Conservation (phyloP, 2,888 invertebrate species). For the Harpagoxenus sublaevis region DNA sequence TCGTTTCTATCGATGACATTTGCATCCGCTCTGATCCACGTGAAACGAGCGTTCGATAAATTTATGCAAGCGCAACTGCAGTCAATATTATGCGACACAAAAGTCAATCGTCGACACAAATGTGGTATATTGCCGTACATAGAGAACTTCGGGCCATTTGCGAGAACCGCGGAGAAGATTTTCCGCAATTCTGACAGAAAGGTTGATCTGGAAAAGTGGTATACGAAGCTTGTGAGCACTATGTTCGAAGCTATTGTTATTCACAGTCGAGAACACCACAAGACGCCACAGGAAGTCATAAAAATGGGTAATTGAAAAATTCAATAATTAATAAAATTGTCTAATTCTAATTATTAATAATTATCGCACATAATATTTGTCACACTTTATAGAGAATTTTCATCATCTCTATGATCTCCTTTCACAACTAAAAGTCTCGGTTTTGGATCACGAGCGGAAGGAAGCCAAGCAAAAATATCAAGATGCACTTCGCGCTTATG, state of each 20-base stretch:
- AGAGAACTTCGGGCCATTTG: constrained; percentile 95
- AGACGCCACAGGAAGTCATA: constrained; percentile 96
- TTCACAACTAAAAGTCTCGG: constrained; percentile 95
- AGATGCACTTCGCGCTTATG: constrained; percentile 96
- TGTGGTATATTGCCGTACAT: constrained; percentile 97
- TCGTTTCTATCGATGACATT: constrained; percentile 96
- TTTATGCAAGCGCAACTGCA: constrained; percentile 95
- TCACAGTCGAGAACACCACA: constrained; percentile 94
- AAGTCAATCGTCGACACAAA: constrained; percentile 91
- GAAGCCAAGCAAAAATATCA: constrained; percentile 96
- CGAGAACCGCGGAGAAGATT: constrained; percentile 94
- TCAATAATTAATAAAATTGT: background rate
- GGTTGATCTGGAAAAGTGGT: constrained; percentile 97
- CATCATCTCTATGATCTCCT: constrained; percentile 96
- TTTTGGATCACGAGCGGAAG: constrained; percentile 95
- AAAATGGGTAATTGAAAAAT: constrained; percentile 90
- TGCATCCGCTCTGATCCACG: constrained; percentile 94
- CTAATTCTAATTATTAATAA: background rate
- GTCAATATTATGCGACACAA: constrained; percentile 92
- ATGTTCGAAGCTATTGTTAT: constrained; percentile 94
- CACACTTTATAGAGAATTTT: constrained; percentile 93
- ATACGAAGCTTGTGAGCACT: constrained; percentile 92
- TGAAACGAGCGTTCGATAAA: constrained; percentile 96
- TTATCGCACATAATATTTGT: constrained; percentile 32
- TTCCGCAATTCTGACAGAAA: constrained; percentile 95